A percentile compares a stretch with the other conserved stretches of the same genome.
phyloP scores from a whole-genome alignment of 2,113 vertebrate genomes.

The Saimiri boliviensis region DNA sequence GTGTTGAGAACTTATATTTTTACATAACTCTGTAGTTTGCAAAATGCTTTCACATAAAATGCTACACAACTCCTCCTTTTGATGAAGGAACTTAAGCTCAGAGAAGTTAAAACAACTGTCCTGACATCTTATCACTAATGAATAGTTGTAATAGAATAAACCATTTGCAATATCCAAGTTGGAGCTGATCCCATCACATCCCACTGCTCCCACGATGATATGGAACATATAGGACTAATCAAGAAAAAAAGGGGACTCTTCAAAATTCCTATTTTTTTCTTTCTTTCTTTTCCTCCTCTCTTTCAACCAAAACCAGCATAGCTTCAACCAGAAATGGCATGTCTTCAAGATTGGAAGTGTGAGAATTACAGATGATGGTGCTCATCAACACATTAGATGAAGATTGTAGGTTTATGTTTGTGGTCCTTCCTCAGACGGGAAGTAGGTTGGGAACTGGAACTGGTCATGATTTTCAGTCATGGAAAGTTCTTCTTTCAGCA shows the following conservation, averaged over 20 bases:
- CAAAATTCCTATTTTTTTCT: not conserved
- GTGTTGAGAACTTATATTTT: not conserved
- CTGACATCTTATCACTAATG: not conserved
- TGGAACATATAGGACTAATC: not conserved
- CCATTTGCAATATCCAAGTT: not conserved
- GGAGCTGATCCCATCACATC: not conserved
- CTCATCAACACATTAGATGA: not conserved
- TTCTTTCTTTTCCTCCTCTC: not conserved
- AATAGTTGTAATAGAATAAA: not conserved
- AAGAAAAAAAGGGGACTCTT: not conserved
- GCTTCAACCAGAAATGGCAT: not conserved
- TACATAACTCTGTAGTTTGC: not conserved
- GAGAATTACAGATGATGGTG: not conserved
- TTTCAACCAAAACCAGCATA: not conserved
- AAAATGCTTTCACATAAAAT: not conserved
- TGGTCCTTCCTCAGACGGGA: not conserved
- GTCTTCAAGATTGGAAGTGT: not conserved
- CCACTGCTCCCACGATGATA: accelerated
- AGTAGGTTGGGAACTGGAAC: too few relatives aligned
- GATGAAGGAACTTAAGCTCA: not conserved
- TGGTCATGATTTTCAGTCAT: not conserved
- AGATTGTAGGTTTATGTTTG: not conserved
- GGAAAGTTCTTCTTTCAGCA: not conserved
- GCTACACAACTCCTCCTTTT: not conserved
- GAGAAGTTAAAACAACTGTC: not conserved